Evolutionary conservation across 2,797 vertebrate species (phyloP).

Genomic region (Sebastes glaucus): DNA sequence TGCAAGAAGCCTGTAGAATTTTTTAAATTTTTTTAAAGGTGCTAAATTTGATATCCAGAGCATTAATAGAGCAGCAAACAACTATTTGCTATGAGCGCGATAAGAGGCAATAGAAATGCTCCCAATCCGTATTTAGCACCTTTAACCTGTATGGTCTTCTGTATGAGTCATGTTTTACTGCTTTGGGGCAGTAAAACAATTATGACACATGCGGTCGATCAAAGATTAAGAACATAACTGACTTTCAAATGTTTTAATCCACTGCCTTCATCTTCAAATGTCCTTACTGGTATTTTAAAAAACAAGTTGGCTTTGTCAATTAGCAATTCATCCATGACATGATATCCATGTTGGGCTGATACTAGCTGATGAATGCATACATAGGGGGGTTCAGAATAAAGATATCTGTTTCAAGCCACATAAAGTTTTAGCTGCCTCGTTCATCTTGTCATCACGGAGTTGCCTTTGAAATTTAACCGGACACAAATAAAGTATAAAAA

Average conservation of each 20-base stretch:
- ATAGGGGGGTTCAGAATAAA: background rate
- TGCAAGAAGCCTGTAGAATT: conserved; percentile 6
- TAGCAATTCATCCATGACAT: background rate
- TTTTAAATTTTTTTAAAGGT: background rate
- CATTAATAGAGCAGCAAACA: too few relatives aligned
- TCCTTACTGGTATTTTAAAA: background rate
- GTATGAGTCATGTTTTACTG: background rate
- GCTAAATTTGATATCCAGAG: too few relatives aligned
- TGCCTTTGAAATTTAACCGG: conserved; percentile 56
- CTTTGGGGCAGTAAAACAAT: background rate
- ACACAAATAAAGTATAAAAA: conserved; percentile 62
- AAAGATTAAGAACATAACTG: background rate
- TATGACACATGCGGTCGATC: background rate
- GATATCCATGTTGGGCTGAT: background rate
- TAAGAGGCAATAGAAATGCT: too few relatives aligned
- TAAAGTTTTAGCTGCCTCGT: conserved; percentile 75
- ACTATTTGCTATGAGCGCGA: too few relatives aligned
- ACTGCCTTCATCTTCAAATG: background rate
- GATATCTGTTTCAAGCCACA: conserved; percentile 55
- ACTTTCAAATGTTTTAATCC: background rate
- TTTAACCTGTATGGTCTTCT: background rate
- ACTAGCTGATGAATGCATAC: background rate
- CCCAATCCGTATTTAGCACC: too few relatives aligned
- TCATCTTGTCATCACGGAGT: conserved; percentile 45
- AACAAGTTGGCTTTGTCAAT: background rate